Conservation (phyloP, 2,888 invertebrate genomes). For the Spilosoma lubricipeda region DNA sequence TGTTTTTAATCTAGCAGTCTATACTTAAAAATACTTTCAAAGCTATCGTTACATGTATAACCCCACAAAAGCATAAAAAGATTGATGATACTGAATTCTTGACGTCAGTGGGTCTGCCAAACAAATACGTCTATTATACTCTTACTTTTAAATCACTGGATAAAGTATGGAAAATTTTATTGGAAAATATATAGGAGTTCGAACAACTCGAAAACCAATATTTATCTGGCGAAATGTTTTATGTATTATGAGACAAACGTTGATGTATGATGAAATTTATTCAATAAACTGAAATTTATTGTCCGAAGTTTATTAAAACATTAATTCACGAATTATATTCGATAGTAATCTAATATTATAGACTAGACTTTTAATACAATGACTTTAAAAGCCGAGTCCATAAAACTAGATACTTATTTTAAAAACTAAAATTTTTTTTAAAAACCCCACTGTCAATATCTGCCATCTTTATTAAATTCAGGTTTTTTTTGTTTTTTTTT, state of each 20-base stretch:
- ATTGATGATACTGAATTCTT: not conserved
- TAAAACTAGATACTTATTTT: not conserved
- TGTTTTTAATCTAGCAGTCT: too few species aligned
- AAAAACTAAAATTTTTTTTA: too few species aligned
- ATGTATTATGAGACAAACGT: conserved; percentile 41
- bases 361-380: too few species aligned
- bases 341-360: too few species aligned
- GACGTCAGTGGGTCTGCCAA: conserved; percentile 11
- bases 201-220: conserved; percentile 34
- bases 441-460: too few species aligned
- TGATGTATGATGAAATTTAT: conserved; percentile 40
- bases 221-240: conserved; percentile 40
- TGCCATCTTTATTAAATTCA: too few species aligned
- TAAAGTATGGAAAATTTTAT: conserved; percentile 23
- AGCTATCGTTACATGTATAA: not conserved
- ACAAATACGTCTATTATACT: conserved; percentile 18
- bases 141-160: conserved; percentile 34
- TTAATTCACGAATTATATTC: conserved; percentile 39
- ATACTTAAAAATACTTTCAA: too few species aligned
- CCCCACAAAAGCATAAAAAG: not conserved
- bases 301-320: conserved; percentile 35
- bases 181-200: conserved; percentile 19
- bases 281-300: conserved; percentile 49
- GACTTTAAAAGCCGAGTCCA: not conserved
- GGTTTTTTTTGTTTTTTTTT: too few species aligned